Conservation (phyloP, 2,797 vertebrate genomes). For the Jordanella pulchra region DNA sequence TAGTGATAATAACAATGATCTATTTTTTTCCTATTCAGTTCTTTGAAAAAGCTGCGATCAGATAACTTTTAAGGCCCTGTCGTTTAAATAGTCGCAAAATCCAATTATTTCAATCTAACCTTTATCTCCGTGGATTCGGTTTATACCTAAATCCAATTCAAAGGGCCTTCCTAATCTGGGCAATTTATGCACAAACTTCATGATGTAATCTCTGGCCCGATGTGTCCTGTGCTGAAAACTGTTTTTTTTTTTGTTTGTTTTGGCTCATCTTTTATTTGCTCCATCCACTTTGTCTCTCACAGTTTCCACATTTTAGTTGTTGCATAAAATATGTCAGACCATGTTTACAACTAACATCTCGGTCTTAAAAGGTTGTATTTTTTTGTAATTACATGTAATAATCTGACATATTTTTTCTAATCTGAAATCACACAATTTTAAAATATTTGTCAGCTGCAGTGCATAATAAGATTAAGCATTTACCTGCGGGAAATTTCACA, state of each 20-base stretch:
- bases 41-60: constrained; percentile 28
- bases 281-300: constrained; percentile 26
- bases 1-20: background rate
- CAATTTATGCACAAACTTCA: constrained; percentile 77
- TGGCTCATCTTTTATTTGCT: constrained; percentile 63
- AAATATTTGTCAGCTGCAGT: constrained; percentile 31
- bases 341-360: constrained; percentile 28
- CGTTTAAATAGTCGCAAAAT: constrained; percentile 74
- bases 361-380: constrained; percentile 5
- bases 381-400: constrained; percentile 17
- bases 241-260: constrained; percentile 67
- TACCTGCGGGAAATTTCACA: constrained; percentile 35
- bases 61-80: constrained; percentile 30
- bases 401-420: constrained; percentile 26
- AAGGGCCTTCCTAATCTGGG: constrained; percentile 71
- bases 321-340: constrained; percentile 7
- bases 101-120: constrained; percentile 76
- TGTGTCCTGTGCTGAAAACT: constrained; percentile 65
- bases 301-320: constrained; percentile 7
- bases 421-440: constrained; percentile 23
- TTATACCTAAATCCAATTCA: constrained; percentile 75
- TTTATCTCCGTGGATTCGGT: constrained; percentile 71
- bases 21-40: background rate
- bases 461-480: constrained; percentile 15
- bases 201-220: constrained; percentile 77